These are phyloP conservation scores for Nycteola revayana DNA, from an alignment of 2,888 invertebrate species.

Conservation along the genomic window DNA sequence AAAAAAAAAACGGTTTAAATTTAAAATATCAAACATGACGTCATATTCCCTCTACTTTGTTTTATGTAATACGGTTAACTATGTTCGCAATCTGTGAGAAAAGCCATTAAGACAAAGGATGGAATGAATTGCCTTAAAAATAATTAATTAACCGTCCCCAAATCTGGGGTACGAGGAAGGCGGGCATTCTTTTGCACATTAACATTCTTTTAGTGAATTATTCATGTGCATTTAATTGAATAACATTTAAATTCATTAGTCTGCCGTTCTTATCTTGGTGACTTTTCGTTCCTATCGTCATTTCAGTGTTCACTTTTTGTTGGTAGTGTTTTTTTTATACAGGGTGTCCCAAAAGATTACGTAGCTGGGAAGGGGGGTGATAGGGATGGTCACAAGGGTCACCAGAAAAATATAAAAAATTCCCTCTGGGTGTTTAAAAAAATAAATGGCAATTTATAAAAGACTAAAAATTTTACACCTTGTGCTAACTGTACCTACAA, in stretches of 20 bases:
- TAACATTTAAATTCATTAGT: conserved; percentile 75
- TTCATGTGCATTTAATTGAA: conserved; percentile 77
- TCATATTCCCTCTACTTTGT: not conserved
- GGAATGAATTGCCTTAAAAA: conserved; percentile 37
- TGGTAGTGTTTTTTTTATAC: conserved; percentile 2
- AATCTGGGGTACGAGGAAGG: conserved; percentile 52
- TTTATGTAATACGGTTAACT: conserved; percentile 5
- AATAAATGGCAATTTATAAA: no score
- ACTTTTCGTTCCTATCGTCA: conserved; percentile 31
- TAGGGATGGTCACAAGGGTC: no score
- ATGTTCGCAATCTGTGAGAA: conserved; percentile 26
- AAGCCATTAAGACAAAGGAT: conserved; percentile 22
- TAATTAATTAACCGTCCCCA: conserved; percentile 65
- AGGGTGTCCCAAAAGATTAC: no score
- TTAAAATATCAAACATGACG: no score
- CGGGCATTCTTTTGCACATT: conserved; percentile 67
- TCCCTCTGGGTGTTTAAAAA: no score
- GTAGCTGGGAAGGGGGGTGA: no score
- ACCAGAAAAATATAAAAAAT: no score
- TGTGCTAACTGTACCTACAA: no score
- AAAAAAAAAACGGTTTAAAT: no score
- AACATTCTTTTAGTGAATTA: conserved; percentile 70
- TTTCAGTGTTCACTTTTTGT: conserved; percentile 35
- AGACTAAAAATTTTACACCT: no score
- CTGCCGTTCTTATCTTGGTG: conserved; percentile 36